Evolutionary conservation across 2,113 vertebrate genomes (phyloP).

Genomic region (Mungos mungo): DNA sequence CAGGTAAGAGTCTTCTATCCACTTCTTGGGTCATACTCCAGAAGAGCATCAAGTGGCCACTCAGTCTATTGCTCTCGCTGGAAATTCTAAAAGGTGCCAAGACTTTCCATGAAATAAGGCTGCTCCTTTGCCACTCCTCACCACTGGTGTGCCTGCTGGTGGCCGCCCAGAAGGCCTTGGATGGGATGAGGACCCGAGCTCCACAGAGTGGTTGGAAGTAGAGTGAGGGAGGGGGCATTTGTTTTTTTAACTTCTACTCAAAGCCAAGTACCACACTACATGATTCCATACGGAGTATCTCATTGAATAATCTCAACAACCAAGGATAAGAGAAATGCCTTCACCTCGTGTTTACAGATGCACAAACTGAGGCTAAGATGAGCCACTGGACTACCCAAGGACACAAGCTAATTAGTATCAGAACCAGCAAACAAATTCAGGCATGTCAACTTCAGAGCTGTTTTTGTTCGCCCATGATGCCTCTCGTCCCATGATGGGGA

Average conservation of each 20-base stretch:
- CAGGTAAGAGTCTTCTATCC: not conserved
- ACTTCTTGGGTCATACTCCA: not conserved
- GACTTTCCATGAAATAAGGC: not conserved
- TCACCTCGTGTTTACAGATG: not conserved
- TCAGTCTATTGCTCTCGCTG: not conserved
- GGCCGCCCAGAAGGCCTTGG: not conserved
- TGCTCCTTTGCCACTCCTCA: not conserved
- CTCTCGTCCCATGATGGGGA: not conserved
- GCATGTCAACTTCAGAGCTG: not conserved
- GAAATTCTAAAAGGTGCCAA: conserved; percentile 13
- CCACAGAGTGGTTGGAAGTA: not conserved
- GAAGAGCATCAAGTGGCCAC: not conserved
- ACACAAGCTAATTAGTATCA: not conserved
- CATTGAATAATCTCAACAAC: not conserved
- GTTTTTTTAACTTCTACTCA: not conserved
- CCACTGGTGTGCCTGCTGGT: not conserved
- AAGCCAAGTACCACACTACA: not conserved
- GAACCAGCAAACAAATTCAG: not conserved
- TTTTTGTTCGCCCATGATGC: not conserved
- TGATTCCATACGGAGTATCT: not conserved
- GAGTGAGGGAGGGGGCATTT: not conserved
- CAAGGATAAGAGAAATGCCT: not conserved
- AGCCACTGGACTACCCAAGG: not conserved
- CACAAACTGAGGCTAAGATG: not conserved
- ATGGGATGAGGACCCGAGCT: not conserved